phyloP scores from a whole-genome alignment of 2,113 vertebrate species.

The Camelus bactrianus region DNA sequence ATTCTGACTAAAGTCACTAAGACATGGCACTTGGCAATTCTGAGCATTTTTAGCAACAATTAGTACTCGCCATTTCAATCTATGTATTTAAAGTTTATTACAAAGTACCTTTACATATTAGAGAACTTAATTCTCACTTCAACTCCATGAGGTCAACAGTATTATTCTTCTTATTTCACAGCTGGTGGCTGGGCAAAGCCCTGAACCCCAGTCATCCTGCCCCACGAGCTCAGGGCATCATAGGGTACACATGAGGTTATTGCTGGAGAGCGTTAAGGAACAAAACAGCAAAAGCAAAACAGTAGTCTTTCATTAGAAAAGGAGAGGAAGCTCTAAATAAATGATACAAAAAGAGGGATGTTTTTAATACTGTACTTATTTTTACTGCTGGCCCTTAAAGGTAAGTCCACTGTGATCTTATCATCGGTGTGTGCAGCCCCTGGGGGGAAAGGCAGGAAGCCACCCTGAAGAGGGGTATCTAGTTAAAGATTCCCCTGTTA shows the following conservation, averaged over 20 bases:
- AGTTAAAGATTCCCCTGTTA: not conserved
- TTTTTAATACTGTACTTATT: constrained; percentile 39
- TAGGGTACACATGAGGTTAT: not conserved
- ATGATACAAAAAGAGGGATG: not conserved
- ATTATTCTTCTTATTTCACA: not conserved
- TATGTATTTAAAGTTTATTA: not conserved
- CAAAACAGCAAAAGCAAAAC: not conserved
- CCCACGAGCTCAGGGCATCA: not conserved
- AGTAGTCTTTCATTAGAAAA: not conserved
- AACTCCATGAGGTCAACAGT: not conserved
- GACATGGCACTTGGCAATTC: not conserved
- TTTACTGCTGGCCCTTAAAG: constrained; percentile 11
- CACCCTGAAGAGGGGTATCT: not conserved
- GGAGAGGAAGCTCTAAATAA: constrained; percentile 31
- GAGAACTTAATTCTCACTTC: constrained; percentile 30
- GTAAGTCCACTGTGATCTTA: not conserved
- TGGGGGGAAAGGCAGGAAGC: not conserved
- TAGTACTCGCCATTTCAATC: not conserved
- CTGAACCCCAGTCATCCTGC: not conserved
- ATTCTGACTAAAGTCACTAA: constrained; percentile 17
- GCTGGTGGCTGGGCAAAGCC: not conserved
- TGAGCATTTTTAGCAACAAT: not conserved
- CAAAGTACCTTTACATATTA: constrained; percentile 4
- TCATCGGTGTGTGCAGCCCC: not conserved
- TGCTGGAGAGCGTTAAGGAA: not conserved